Base-by-base conservation (phyloP, 2,888 invertebrate genomes). In the Camptogramma bilineatum region DNA sequence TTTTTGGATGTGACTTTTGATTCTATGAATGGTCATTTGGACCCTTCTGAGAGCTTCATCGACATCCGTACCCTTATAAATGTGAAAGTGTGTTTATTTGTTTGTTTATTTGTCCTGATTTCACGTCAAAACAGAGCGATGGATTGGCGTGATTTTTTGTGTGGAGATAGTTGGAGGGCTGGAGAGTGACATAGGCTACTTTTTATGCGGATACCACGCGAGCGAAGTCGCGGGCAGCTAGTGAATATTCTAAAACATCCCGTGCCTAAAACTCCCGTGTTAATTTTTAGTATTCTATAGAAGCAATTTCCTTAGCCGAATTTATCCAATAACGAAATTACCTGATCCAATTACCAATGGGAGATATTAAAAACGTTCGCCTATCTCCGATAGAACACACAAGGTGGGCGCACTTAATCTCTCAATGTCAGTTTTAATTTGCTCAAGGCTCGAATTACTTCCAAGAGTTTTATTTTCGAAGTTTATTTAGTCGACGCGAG, bases 391-490 rank as follows among this genome's bases (percentile, higher is more conserved):
- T 83, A 80, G 80, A 82, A 84, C 83, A 82, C 82, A 84, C 83
- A 77, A 84, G 83, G 80, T 78, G 74, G 76, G 81, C 54, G 61
- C 84, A 85, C 89, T 88, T 92, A 91, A 93, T 93, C 88, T 91
- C 89, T 93, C 92, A 92, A 88, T 89, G 92, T 93, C 92, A 85
- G 87, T 84, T 85, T 90, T 92, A 91, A 93, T 93, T 93, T 93
- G 86, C 83, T 81, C 79, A 82, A 76, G 79, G 89, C 85, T 93
- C 92, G 85, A 83, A 87, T 92, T 93, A 91, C 91, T 88, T 85
- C 85, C 80, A 80, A 84, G 87, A 84, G 85, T 89, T 90, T 90
- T 92, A 88, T 91, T 91, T 91, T 87, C 76, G 84, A 84, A 85
- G 79, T 80, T 75, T 74, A 78, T 79, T 78, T 77, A 78, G 82